These are phyloP conservation scores for Sialis lutaria DNA, from an alignment of 2,888 invertebrate genomes.

Conservation along the genomic window DNA sequence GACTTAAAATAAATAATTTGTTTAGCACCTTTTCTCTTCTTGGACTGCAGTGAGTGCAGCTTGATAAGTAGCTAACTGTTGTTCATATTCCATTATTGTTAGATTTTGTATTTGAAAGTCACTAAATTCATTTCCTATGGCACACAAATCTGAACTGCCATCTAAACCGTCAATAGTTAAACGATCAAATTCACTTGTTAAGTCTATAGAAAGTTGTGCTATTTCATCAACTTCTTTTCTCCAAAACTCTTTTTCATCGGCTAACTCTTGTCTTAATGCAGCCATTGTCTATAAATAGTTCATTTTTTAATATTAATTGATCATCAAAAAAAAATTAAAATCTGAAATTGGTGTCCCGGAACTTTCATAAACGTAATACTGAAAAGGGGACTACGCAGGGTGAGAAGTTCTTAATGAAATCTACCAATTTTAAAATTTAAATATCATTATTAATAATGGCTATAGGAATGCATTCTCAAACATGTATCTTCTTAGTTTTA, in stretches of 20 bases:
- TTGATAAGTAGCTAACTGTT: conserved; percentile 18
- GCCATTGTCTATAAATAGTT: conserved; percentile 14
- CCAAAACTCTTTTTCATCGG: conserved; percentile 20
- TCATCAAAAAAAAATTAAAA: neutral
- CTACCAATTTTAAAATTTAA: too few relatives aligned
- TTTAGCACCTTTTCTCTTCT: conserved; percentile 17
- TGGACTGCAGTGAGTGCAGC: conserved; percentile 17
- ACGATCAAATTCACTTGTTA: conserved; percentile 10
- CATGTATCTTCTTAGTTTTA: too few relatives aligned
- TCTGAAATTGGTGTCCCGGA: too few relatives aligned
- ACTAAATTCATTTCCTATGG: conserved; percentile 11
- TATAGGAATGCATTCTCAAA: too few relatives aligned
- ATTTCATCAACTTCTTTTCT: conserved; percentile 20
- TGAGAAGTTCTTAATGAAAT: too few relatives aligned
- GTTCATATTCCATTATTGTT: conserved; percentile 18
- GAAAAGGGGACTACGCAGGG: too few relatives aligned
- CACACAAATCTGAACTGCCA: conserved; percentile 1
- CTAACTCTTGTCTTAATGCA: conserved; percentile 17
- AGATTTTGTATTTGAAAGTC: conserved; percentile 15
- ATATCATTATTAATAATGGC: too few relatives aligned
- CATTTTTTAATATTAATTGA: neutral
- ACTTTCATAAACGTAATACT: too few relatives aligned
- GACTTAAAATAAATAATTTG: too few relatives aligned
- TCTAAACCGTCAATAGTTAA: neutral
- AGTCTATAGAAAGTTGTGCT: conserved; percentile 10